A percentile compares a stretch with the other conserved stretches of the same genome.
These are phyloP conservation scores for Callorhinus ursinus DNA, from an alignment of 2,113 vertebrate species.

Conservation along the genomic window DNA sequence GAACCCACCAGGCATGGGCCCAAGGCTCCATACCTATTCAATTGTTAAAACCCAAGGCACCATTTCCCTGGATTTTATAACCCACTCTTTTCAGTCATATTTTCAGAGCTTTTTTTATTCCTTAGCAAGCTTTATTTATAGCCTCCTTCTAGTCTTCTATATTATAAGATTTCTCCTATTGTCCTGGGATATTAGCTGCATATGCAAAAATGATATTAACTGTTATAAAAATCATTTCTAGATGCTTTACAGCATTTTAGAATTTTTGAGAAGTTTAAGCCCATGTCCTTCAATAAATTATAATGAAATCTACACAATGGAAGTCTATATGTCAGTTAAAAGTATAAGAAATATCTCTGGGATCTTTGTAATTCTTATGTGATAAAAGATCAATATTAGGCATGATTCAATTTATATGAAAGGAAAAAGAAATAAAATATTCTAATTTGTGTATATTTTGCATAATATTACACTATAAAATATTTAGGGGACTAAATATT, in stretches of 20 bases:
- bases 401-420: neutral
- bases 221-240: neutral
- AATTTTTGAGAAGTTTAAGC: neutral
- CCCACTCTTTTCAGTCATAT: neutral
- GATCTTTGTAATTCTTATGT: neutral
- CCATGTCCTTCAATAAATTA: neutral
- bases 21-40: neutral
- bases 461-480: neutral
- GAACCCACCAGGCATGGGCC: neutral
- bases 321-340: neutral
- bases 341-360: neutral
- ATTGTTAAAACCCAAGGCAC: neutral
- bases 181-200: neutral
- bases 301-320: neutral
- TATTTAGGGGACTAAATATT: neutral
- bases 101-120: neutral
- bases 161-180: neutral
- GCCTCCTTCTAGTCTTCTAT: neutral
- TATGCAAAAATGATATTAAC: neutral
- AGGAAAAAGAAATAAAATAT: neutral
- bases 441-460: neutral
- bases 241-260: neutral
- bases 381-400: neutral
- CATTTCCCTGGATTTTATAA: neutral
- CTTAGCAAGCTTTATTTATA: constrained; percentile 5